phyloP scores from a whole-genome alignment of 1,140 invertebrate species.

The Dinoponera quadriceps region DNA sequence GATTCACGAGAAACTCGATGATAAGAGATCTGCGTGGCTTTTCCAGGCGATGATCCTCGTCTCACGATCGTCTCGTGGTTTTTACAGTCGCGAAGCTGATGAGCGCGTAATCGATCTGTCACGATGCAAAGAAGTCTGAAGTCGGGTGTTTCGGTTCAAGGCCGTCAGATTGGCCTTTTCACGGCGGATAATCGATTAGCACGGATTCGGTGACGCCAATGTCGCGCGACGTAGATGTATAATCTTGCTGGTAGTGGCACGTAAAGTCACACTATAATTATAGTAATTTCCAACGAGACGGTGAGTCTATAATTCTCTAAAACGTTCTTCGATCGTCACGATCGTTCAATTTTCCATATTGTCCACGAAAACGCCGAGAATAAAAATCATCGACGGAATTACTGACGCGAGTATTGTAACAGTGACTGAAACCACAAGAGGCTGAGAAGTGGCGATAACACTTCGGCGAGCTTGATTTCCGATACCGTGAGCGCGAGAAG shows the following conservation, averaged over 20 bases:
- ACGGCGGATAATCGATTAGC: constrained; percentile 50
- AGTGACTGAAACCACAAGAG: neutral
- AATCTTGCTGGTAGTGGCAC: constrained; percentile 4
- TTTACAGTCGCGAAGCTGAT: constrained; percentile 1
- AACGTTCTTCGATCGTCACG: neutral
- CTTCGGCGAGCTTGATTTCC: neutral
- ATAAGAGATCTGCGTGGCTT: neutral
- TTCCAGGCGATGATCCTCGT: constrained; percentile 23
- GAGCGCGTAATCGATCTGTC: constrained; percentile 40
- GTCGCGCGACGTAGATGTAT: constrained; percentile 4
- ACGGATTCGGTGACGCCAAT: constrained; percentile 18
- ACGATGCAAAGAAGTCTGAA: constrained; percentile 37
- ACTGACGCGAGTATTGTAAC: neutral
- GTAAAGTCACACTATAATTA: constrained; percentile 37
- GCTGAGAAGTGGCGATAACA: neutral
- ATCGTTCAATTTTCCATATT: neutral
- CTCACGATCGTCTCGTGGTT: neutral
- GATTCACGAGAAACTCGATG: neutral
- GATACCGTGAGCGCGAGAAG: no score
- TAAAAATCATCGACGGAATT: neutral
- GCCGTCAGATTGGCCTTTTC: constrained; percentile 49
- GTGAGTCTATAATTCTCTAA: neutral
- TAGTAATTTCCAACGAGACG: constrained; percentile 16
- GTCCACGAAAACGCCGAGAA: neutral
- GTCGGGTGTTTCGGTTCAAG: constrained; percentile 32